phyloP scores from a whole-genome alignment of 2,113 vertebrate species.

The Poeciliopsis prolifica region DNA sequence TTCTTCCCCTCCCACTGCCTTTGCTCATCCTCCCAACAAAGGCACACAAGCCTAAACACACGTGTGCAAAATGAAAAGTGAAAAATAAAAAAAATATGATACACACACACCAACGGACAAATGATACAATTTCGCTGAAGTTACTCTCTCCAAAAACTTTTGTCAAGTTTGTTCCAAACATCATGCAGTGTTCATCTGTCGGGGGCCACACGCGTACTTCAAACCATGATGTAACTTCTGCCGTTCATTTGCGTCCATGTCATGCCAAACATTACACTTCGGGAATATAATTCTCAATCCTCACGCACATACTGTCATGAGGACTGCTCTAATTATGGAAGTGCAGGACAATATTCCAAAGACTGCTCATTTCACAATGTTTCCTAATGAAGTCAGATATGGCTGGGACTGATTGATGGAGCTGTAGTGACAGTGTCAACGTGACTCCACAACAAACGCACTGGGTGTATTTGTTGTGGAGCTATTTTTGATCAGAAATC shows the following conservation, averaged over 20 bases:
- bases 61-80: slow-evolving; percentile 15
- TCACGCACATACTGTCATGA: slow-evolving; percentile 71
- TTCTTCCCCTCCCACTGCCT: slow-evolving; percentile 53
- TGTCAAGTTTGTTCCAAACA: slow-evolving; percentile 55
- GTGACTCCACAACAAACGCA: slow-evolving; percentile 17
- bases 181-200: slow-evolving; percentile 37
- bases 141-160: slow-evolving; percentile 55
- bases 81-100: slow-evolving; percentile 8
- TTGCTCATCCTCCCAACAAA: slow-evolving; percentile 69
- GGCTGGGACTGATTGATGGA: slow-evolving; percentile 31
- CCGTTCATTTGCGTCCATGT: slow-evolving; percentile 60
- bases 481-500: slow-evolving; percentile 28
- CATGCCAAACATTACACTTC: slow-evolving; percentile 61
- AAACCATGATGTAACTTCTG: slow-evolving; percentile 64
- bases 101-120: slow-evolving; percentile 27
- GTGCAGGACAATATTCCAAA: slow-evolving; percentile 43
- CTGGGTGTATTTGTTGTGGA: neutral
- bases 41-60: slow-evolving; percentile 17
- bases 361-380: slow-evolving; percentile 25
- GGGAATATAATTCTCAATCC: slow-evolving; percentile 68
- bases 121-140: slow-evolving; percentile 35
- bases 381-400: slow-evolving; percentile 22
- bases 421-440: slow-evolving; percentile 44
- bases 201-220: slow-evolving; percentile 52
- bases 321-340: slow-evolving; percentile 59